Percentiles rank a stretch among this genome's conserved stretches.
These are phyloP conservation scores for Heliconius nattereri DNA, from an alignment of 1,140 invertebrate species.

Conservation along the genomic window DNA sequence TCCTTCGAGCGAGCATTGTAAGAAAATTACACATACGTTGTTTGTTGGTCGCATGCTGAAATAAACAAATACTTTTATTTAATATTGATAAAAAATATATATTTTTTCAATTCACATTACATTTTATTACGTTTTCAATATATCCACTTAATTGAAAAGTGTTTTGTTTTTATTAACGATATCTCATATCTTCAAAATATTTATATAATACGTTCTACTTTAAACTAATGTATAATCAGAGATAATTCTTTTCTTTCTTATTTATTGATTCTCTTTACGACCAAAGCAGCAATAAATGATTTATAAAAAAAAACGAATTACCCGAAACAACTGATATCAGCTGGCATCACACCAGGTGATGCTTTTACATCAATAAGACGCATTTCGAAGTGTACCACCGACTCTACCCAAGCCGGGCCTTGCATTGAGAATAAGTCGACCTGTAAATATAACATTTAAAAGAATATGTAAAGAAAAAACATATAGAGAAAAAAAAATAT, in stretches of 20 bases:
- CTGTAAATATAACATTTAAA: conserved; percentile 27
- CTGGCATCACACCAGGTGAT: conserved; percentile 82
- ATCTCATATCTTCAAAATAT: no score
- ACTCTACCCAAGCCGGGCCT: conserved; percentile 85
- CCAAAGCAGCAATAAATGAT: no score
- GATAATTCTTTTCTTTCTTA: no score
- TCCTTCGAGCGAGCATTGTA: conserved; percentile 88
- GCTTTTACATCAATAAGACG: conserved; percentile 85
- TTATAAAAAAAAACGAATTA: conserved; percentile 47
- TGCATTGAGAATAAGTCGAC: conserved; percentile 94
- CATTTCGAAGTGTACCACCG: conserved; percentile 89
- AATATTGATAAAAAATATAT: background rate
- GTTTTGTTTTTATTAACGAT: no score
- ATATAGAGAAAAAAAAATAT: background rate
- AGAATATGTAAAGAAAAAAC: background rate
- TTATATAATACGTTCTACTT: no score
- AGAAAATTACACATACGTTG: conserved; percentile 82
- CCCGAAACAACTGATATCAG: conserved; percentile 86
- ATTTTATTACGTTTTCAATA: no score
- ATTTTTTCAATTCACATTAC: no score
- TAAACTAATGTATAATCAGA: no score
- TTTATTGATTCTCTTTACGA: no score
- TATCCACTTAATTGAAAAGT: no score
- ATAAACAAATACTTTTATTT: background rate
- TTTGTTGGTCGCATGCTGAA: conserved; percentile 63